Evolutionary conservation across 2,113 vertebrate genomes (phyloP).

Genomic region (Acinonyx jubatus): DNA sequence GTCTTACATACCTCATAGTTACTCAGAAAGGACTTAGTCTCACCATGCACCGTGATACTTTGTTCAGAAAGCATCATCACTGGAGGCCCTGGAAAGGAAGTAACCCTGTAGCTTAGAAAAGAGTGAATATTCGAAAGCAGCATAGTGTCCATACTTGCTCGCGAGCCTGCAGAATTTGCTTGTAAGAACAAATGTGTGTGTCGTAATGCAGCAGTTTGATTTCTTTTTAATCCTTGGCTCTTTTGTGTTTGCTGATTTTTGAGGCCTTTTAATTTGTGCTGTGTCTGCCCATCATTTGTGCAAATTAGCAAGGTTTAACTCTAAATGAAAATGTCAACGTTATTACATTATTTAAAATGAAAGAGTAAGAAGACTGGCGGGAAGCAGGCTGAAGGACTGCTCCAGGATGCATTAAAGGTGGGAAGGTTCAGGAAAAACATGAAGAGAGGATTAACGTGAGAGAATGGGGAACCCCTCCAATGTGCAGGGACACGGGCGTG

Average conservation of each 20-base stretch:
- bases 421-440: background rate
- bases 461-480: background rate
- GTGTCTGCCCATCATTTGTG: conserved; percentile 48
- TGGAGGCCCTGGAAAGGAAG: background rate
- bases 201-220: background rate
- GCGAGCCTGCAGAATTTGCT: background rate
- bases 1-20: background rate
- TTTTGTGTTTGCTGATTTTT: conserved; percentile 45
- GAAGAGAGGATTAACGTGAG: background rate
- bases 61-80: background rate
- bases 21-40: background rate
- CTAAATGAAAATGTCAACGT: conserved; percentile 66
- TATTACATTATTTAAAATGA: conserved; percentile 69
- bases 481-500: background rate
- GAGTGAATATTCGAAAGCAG: background rate
- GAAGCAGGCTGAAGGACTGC: conserved; percentile 13
- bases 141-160: background rate
- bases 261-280: conserved; percentile 50
- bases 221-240: conserved; percentile 41
- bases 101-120: background rate
- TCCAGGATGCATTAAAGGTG: background rate
- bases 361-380: conserved; percentile 59
- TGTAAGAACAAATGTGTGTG: conserved; percentile 14
- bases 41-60: background rate
- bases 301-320: conserved; percentile 54